Percentiles rank a stretch among this genome's conserved stretches.
These are phyloP conservation scores for Pseudachorutes palmiensis DNA, from an alignment of 1,140 invertebrate genomes.

Conservation along the genomic window DNA sequence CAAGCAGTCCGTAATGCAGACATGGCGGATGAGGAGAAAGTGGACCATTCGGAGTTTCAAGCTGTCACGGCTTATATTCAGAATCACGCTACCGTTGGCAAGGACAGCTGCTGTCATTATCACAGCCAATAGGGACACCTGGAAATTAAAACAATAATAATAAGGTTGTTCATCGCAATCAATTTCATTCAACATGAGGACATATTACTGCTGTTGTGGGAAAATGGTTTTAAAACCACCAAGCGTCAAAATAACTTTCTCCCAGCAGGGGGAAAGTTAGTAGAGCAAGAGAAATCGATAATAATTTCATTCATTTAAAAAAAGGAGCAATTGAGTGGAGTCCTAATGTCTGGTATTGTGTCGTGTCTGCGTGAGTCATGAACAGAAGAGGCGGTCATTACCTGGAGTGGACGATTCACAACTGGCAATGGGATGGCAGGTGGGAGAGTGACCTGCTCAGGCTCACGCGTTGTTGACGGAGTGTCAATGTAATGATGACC, in stretches of 20 bases:
- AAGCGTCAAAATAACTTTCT: no score
- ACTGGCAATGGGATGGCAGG: not conserved
- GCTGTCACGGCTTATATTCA: conserved; percentile 39
- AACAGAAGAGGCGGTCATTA: no score
- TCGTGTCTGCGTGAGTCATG: no score
- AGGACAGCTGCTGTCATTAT: conserved; percentile 38
- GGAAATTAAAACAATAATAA: not conserved
- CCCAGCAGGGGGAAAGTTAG: no score
- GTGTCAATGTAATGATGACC: not conserved
- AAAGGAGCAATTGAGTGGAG: no score
- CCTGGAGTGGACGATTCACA: conserved; percentile 5
- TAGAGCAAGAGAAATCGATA: no score
- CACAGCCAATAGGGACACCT: conserved; percentile 32
- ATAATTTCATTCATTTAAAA: no score
- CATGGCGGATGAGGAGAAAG: conserved; percentile 41
- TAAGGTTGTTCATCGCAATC: no score
- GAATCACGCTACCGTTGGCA: conserved; percentile 39
- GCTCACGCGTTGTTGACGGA: not conserved
- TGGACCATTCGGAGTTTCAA: conserved; percentile 41
- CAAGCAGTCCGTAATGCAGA: conserved; percentile 40
- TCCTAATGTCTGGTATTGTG: no score
- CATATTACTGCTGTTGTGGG: no score
- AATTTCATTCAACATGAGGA: no score
- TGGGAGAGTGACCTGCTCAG: not conserved
- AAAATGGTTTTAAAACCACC: no score